Percentiles rank a stretch among this genome's conserved stretches.
These are phyloP conservation scores for Rhinopomastus cyanomelas DNA, from an alignment of 2,113 vertebrate genomes.

Conservation along the genomic window DNA sequence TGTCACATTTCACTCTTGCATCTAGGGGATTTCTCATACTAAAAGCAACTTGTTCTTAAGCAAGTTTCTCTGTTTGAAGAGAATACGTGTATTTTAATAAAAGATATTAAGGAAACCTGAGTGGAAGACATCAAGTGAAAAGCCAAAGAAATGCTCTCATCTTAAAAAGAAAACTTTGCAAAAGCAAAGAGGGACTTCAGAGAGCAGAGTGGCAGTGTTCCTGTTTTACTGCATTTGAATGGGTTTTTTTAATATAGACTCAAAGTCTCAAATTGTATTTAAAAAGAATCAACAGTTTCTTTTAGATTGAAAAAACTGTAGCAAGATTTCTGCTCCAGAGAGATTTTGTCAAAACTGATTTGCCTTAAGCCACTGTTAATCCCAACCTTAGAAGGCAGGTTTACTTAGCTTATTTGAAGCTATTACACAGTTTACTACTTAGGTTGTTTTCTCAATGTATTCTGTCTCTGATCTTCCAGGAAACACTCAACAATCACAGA, in stretches of 20 bases:
- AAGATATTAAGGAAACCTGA: not conserved
- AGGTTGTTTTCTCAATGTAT: not conserved
- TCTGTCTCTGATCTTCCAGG: not conserved
- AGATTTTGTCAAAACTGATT: conserved; percentile 4
- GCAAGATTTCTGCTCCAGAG: not conserved
- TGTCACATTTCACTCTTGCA: not conserved
- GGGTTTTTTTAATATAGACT: not conserved
- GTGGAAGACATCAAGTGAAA: not conserved
- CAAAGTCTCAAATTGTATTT: not conserved
- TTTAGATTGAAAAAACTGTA: not conserved
- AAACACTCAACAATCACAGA: not conserved
- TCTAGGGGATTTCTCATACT: not conserved
- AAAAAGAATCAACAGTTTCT: not conserved
- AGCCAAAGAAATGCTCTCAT: not conserved
- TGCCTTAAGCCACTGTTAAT: not conserved
- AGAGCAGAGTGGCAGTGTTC: not conserved
- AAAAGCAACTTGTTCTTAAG: not conserved
- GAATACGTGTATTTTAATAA: not conserved
- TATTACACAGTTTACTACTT: not conserved
- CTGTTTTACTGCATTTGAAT: not conserved
- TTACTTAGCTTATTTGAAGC: conserved; percentile 6
- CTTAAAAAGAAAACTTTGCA: not conserved
- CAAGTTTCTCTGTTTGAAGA: not conserved
- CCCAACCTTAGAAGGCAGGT: not conserved
- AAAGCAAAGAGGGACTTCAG: not conserved